Conservation (phyloP, 1,140 invertebrate species). For the Dendrolimus punctatus region DNA sequence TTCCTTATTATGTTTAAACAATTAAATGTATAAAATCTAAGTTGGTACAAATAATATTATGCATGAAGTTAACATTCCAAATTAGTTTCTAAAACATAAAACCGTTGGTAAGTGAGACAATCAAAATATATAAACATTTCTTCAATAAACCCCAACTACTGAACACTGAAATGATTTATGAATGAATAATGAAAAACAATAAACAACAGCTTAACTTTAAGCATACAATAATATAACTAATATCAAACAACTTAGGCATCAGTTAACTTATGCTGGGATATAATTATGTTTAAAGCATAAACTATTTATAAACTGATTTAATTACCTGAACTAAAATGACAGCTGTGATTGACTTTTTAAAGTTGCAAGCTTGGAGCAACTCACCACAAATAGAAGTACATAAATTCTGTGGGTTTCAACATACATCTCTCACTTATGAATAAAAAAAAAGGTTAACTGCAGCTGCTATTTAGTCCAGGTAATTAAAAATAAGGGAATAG, state of each 20-base stretch:
- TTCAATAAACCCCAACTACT: constrained; percentile 22
- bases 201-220: constrained; percentile 7
- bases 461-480: too few species aligned
- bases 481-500: constrained; percentile 12
- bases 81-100: constrained; percentile 46
- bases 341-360: too few species aligned
- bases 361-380: too few species aligned
- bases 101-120: constrained; percentile 16
- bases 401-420: too few species aligned
- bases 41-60: constrained; percentile 42
- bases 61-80: constrained; percentile 34
- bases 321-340: too few species aligned
- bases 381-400: too few species aligned
- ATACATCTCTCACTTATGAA: too few species aligned
- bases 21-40: constrained; percentile 56
- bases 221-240: too few species aligned
- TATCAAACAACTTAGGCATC: too few species aligned
- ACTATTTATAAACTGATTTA: constrained; percentile 18
- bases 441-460: too few species aligned
- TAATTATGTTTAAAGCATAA: constrained; percentile 24
- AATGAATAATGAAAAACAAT: constrained; percentile 16
- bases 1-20: constrained; percentile 51
- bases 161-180: constrained; percentile 15
- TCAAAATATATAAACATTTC: neutral
- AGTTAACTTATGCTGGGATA: too few species aligned